Percentiles rank a stretch among this genome's conserved stretches.
These are phyloP conservation scores for Lottia scabra DNA, from an alignment of 2,888 invertebrate species.

Conservation along the genomic window DNA sequence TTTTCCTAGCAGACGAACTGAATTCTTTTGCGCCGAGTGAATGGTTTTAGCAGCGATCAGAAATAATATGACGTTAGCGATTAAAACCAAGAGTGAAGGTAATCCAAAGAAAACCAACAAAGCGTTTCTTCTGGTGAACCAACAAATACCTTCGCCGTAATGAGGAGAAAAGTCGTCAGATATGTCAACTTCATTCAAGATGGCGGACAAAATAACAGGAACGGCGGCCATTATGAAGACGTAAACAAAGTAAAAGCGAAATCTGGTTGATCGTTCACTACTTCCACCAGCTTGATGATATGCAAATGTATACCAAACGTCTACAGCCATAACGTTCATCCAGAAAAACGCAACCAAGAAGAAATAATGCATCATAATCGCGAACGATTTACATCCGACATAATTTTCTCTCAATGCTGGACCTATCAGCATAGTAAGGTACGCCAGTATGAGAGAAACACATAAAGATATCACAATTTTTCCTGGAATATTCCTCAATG, in stretches of 20 bases:
- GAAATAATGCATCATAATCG: constrained; percentile 71
- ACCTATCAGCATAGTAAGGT: constrained; percentile 72
- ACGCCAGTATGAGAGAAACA: constrained; percentile 70
- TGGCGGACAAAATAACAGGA: constrained; percentile 48
- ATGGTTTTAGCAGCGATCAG: constrained; percentile 74
- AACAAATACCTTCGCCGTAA: constrained; percentile 71
- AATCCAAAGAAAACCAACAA: constrained; percentile 74
- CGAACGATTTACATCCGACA: constrained; percentile 54
- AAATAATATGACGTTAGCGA: constrained; percentile 71
- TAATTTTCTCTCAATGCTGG: constrained; percentile 17
- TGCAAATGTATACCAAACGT: constrained; percentile 73
- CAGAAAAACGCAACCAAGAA: constrained; percentile 73
- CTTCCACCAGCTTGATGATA: constrained; percentile 31
- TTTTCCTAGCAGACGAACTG: constrained; percentile 13
- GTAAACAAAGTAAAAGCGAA: constrained; percentile 61
- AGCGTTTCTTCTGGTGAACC: constrained; percentile 73
- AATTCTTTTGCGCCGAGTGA: constrained; percentile 21
- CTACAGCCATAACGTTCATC: constrained; percentile 74
- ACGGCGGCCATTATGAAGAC: constrained; percentile 60
- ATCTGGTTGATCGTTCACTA: constrained; percentile 36
- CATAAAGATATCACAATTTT: constrained; percentile 73
- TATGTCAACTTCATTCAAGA: constrained; percentile 70
- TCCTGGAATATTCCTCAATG: constrained; percentile 72
- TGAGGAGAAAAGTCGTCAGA: constrained; percentile 65
- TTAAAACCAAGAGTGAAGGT: constrained; percentile 71